Conservation (phyloP, 64 coral and sea anemone species). For the Orbicella faveolata region DNA sequence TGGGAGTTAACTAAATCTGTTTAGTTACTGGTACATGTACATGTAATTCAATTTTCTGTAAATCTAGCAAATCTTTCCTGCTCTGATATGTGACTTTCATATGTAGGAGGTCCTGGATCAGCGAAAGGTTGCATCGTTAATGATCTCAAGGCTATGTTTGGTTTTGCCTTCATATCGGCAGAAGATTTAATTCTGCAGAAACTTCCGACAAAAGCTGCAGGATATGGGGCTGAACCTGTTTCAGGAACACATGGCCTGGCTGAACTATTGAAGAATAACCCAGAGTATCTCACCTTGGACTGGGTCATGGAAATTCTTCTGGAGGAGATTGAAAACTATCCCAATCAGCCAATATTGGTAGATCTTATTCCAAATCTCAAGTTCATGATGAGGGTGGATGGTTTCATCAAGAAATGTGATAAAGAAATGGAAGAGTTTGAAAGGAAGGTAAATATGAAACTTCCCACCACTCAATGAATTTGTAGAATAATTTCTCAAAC, state of each 20-base stretch:
- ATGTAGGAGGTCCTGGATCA: slow-evolving; percentile 85
- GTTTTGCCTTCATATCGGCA: slow-evolving; percentile 89
- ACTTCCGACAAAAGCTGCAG: slow-evolving; percentile 57
- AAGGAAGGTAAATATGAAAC: slow-evolving; percentile 38
- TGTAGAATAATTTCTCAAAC: no score
- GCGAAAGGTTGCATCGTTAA: slow-evolving; percentile 88
- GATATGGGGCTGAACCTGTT: slow-evolving; percentile 30
- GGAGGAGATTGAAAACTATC: slow-evolving; percentile 66
- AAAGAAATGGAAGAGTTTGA: slow-evolving; percentile 90
- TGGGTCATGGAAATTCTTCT: slow-evolving; percentile 73
- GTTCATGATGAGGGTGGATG: slow-evolving; percentile 78
- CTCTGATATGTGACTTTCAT: neutral
- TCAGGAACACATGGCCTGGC: slow-evolving; percentile 63
- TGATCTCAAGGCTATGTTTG: slow-evolving; percentile 83
- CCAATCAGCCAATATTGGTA: slow-evolving; percentile 66
- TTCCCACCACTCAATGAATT: no score
- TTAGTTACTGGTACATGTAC: no score
- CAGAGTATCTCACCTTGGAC: slow-evolving; percentile 63
- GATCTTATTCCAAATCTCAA: slow-evolving; percentile 88
- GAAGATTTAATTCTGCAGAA: slow-evolving; percentile 81
- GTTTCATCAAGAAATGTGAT: slow-evolving; percentile 88
- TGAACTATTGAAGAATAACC: slow-evolving; percentile 48
- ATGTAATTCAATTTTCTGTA: neutral
- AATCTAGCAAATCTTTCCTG: neutral
- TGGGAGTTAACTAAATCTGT: no score